A percentile compares a stretch with the other conserved stretches of the same genome.
Evolutionary conservation across 2,113 vertebrate species (phyloP).

Genomic region (Ctenodactylus gundi): DNA sequence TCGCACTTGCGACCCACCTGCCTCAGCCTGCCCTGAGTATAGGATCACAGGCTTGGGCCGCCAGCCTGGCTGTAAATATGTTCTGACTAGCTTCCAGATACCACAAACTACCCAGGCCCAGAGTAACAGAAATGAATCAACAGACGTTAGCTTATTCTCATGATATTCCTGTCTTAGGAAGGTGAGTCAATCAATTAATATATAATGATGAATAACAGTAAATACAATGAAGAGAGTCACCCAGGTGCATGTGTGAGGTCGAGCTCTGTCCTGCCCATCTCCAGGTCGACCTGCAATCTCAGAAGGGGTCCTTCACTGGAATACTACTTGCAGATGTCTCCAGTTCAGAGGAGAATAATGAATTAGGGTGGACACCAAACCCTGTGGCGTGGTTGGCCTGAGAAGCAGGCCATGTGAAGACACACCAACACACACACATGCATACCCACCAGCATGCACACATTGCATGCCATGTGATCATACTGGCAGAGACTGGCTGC

Average conservation of each 20-base stretch:
- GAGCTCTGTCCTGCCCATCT: background rate
- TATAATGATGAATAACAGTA: background rate
- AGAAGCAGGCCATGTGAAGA: background rate
- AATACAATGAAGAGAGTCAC: background rate
- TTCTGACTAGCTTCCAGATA: background rate
- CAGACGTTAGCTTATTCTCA: background rate
- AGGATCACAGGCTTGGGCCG: no score
- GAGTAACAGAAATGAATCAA: background rate
- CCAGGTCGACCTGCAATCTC: background rate
- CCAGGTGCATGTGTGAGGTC: background rate
- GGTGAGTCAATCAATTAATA: slow-evolving; percentile 4
- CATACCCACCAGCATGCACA: no score
- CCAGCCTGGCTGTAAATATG: no score
- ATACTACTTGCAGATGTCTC: background rate
- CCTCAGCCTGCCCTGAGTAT: no score
- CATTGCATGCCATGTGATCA: background rate
- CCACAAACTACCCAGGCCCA: background rate
- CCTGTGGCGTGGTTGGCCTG: background rate
- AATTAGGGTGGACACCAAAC: background rate
- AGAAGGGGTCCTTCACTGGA: background rate
- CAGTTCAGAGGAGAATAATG: background rate
- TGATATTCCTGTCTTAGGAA: background rate
- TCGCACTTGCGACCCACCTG: no score
- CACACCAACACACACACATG: background rate
- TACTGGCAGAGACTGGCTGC: background rate